Percentiles rank a stretch among this genome's conserved stretches.
phyloP scores from a whole-genome alignment of 2,888 invertebrate genomes.

The Acanthosepion lycidas region DNA sequence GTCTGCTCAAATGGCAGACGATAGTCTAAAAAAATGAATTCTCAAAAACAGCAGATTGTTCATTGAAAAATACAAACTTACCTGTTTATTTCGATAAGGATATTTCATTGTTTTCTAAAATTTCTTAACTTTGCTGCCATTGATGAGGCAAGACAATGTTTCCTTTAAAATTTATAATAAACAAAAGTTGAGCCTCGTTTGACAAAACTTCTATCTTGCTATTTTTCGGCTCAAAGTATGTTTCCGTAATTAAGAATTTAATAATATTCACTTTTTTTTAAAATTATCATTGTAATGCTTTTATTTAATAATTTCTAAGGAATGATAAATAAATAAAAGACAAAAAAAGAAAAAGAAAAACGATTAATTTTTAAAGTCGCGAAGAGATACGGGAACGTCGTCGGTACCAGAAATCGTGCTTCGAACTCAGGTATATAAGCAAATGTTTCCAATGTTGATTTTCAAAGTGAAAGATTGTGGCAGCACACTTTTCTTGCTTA shows the following conservation, averaged over 20 bases:
- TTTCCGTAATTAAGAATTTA: background rate
- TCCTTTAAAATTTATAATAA: background rate
- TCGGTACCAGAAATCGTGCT: background rate
- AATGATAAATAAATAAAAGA: background rate
- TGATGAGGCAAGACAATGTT: background rate
- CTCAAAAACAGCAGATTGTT: too few species aligned
- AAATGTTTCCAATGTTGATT: too few species aligned
- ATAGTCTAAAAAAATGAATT: too few species aligned
- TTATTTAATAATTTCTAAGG: background rate
- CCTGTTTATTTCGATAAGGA: background rate
- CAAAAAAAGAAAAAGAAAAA: background rate
- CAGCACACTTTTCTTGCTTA: too few species aligned
- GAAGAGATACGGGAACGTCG: too few species aligned
- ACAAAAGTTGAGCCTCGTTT: too few species aligned
- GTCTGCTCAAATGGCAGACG: too few species aligned
- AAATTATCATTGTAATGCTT: too few species aligned
- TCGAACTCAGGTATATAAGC: background rate
- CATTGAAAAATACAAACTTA: background rate
- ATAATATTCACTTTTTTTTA: background rate
- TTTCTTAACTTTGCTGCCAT: background rate
- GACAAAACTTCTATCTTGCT: background rate
- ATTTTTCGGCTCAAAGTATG: background rate
- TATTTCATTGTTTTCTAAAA: conserved; percentile 25
- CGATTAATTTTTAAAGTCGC: too few species aligned
- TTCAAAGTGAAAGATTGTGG: too few species aligned